Base-by-base conservation (phyloP, 2,113 vertebrate genomes). In the Chaenogobius annularis region DNA sequence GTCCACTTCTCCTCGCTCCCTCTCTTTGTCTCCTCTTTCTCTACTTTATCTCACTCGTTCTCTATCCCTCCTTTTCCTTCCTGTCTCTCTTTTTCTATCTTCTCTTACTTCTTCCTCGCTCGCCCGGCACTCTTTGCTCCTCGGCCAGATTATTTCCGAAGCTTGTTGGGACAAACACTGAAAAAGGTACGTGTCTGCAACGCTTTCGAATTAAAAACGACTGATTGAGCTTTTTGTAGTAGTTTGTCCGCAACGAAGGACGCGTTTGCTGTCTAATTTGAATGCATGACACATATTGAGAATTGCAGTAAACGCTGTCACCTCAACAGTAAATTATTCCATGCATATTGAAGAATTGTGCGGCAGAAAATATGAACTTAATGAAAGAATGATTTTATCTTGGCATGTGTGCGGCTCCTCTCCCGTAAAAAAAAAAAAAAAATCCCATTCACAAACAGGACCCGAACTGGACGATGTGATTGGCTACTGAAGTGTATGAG, bases 361-460 rank as follows among this genome's bases (percentile, higher is more conserved):
- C 8, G 19, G 80, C n/a, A 22, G 63, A 71, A 44, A 69, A 77
- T 19, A 54, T 40, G 66, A 76, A 71, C 52, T 50, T 50, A 55
- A 3, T 55, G 54, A 26, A 23, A 26, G 22, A 58, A 19, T 73
- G 69, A 70, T 73, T 44, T 52, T 46, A 44, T 40, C 4, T 68
- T 7, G 80, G 76, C 74, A 76, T 83, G 78, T 44, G 67, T 80
- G 69, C 76, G 20, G 59, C 61, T 74, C 73, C 81, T 85, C 79
- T 73, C 77, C 77, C 82, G 79, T 87, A 58, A 58, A 14, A 26
- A 23, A n/a, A 58, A 58, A 26, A 58, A 13, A 52, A 86, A 74
- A 81, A 86, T 86, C 87, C 86, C 90, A 91, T 91, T 91, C 89
- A 91, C 87, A 91, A 91, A 91, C 86, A 79, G 86, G 84, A 89